Percentiles rank a stretch among this genome's conserved stretches.
Evolutionary conservation across 2,113 vertebrate species (phyloP).

Genomic region (Dolichallabes microphthalmus): DNA sequence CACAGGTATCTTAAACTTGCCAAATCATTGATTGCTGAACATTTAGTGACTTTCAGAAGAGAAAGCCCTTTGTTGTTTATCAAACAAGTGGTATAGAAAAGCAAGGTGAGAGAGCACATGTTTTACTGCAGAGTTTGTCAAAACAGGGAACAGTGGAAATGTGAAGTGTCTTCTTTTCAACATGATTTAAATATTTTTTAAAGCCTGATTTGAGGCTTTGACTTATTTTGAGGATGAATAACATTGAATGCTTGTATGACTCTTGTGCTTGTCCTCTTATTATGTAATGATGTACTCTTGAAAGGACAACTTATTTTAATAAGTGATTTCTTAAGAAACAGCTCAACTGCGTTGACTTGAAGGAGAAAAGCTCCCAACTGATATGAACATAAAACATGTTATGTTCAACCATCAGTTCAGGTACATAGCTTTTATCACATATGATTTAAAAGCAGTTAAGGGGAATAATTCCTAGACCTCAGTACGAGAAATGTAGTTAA

Average conservation of each 20-base stretch:
- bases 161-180: background rate
- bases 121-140: background rate
- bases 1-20: too few species aligned
- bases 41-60: background rate
- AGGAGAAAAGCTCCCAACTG: background rate
- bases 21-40: background rate
- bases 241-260: background rate
- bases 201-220: background rate
- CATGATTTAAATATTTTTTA: background rate
- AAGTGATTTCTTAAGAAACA: background rate
- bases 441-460: background rate
- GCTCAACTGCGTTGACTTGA: background rate
- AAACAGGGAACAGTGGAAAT: background rate
- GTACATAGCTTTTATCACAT: background rate
- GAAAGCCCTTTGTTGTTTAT: background rate
- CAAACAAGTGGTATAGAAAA: background rate
- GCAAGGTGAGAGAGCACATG: background rate
- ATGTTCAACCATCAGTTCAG: background rate
- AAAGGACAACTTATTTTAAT: background rate
- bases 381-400: background rate
- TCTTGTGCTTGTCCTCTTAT: background rate
- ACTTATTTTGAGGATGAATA: background rate
- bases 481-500: background rate
- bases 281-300: background rate
- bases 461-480: background rate